Evolutionary conservation across 2,113 vertebrate species (phyloP), one percentile per base, ranked within the genome.

Genomic region (Ctenodactylus gundi): DNA sequence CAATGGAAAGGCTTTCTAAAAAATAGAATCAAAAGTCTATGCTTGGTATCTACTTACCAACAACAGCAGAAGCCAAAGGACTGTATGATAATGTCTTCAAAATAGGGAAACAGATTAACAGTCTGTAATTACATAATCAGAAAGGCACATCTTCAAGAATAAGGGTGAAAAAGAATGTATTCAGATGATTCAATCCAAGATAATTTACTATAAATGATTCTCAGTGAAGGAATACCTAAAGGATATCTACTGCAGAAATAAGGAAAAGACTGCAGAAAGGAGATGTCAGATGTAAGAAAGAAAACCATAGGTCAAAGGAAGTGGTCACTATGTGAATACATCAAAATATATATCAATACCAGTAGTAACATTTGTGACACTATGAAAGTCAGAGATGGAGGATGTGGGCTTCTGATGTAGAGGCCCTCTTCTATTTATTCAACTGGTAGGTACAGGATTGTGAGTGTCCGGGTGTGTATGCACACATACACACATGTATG

Each of bases 141-240:
- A 34, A 73, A 85, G 85, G 67, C 36, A 21, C 68, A 39, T 10
- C 39, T 58, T 90, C 12, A 81, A 85, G 72, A 95, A 55, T 76
- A 27, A 88, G 7, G 34, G 51, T 80, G 53, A 84, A 51, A 77
- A 25, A 81, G 12, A 84, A 85, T 80, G 29, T 73, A 53, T 89
- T 76, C 36, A 70, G 65, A 49, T 36, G 39, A 92, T 80, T 65
- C 86, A 76, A 92, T 31, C 53, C 53, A 96, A 87, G 34, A 64
- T 21, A 58, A 46, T 31, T 67, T 83, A 87, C 29, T 77, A 34
- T 60, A 70, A 78, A 75, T 25, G 23, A 64, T 13, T n/a, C 11
- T 73, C 44, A 58, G 41, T 18, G 70, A 96, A 93, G 53, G 49
- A 80, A 94, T 14, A 60, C 51, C 77, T 88, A 78, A n/a, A 57